Conservation (phyloP, 2,888 invertebrate species). For the Thereva nobilitata region DNA sequence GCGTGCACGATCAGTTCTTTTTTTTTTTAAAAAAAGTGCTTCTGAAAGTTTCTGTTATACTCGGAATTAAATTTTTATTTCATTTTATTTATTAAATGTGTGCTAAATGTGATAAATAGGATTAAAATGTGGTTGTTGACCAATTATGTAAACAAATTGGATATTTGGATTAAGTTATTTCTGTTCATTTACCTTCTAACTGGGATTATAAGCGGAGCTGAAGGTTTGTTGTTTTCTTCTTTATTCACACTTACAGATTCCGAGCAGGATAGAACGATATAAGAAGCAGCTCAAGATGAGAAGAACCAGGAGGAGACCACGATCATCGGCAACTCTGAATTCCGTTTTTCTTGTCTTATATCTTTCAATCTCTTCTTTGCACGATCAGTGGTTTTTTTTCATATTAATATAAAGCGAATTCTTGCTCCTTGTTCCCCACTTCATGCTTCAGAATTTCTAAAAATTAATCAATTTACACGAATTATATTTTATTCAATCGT, state of each 20-base stretch:
- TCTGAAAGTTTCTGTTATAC: no score
- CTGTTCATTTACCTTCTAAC: constrained; percentile 41
- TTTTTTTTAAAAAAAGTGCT: neutral
- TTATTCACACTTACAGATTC: neutral
- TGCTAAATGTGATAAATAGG: constrained; percentile 46
- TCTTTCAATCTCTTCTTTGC: no score
- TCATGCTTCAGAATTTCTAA: no score
- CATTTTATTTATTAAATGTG: constrained; percentile 36
- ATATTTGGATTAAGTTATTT: constrained; percentile 52
- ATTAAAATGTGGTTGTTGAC: constrained; percentile 52
- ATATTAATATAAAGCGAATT: no score
- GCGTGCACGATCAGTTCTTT: constrained; percentile 16
- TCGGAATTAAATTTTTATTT: neutral
- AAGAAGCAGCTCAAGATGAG: no score
- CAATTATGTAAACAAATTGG: constrained; percentile 51
- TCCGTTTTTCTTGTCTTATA: no score
- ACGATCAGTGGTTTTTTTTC: no score
- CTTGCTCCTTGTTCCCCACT: no score
- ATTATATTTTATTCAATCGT: no score
- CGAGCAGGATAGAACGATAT: constrained; percentile 9
- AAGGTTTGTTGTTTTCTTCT: constrained; percentile 39
- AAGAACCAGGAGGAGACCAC: no score
- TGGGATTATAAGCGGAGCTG: constrained; percentile 42
- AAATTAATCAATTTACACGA: no score
- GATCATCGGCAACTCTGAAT: no score